These are phyloP conservation scores for Dascillus cervinus DNA, from an alignment of 2,888 invertebrate genomes.

Conservation along the genomic window DNA sequence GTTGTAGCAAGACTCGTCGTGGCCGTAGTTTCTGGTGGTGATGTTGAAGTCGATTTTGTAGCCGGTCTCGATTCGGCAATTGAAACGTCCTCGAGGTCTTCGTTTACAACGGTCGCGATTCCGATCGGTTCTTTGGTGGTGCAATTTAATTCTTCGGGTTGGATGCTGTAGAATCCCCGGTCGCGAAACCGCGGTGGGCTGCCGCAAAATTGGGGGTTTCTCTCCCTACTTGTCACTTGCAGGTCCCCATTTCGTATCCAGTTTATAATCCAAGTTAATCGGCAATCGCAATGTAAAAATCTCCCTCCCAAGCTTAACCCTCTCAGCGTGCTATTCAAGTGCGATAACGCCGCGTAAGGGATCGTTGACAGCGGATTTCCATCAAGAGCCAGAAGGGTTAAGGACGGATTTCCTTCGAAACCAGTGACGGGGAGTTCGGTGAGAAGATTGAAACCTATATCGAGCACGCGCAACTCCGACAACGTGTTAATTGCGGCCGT, in stretches of 20 bases:
- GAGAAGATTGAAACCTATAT: conserved; percentile 86
- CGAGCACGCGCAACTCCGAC: conserved; percentile 76
- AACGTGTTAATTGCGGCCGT: conserved; percentile 69
- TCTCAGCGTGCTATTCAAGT: conserved; percentile 73
- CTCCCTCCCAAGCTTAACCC: conserved; percentile 84
- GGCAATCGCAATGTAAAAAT: conserved; percentile 83
- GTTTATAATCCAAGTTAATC: conserved; percentile 79
- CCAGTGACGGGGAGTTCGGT: conserved; percentile 73
- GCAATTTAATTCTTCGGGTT: conserved; percentile 65
- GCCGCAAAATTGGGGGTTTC: conserved; percentile 89
- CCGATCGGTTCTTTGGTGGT: conserved; percentile 44
- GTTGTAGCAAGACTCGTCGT: conserved; percentile 28
- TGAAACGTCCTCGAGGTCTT: conserved; percentile 41
- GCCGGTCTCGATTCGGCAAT: conserved; percentile 25
- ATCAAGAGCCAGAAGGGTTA: conserved; percentile 81
- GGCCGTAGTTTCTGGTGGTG: conserved; percentile 28
- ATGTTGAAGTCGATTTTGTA: conserved; percentile 23
- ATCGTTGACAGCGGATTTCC: conserved; percentile 84
- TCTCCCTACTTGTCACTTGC: conserved; percentile 86
- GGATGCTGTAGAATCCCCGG: conserved; percentile 79
- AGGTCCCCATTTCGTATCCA: conserved; percentile 84
- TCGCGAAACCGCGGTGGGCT: conserved; percentile 72
- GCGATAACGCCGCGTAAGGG: conserved; percentile 67
- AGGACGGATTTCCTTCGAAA: conserved; percentile 72
- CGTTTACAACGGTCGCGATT: conserved; percentile 51